Base-by-base conservation (phyloP, 1,140 invertebrate species). In the Zaprionus tsacasi region DNA sequence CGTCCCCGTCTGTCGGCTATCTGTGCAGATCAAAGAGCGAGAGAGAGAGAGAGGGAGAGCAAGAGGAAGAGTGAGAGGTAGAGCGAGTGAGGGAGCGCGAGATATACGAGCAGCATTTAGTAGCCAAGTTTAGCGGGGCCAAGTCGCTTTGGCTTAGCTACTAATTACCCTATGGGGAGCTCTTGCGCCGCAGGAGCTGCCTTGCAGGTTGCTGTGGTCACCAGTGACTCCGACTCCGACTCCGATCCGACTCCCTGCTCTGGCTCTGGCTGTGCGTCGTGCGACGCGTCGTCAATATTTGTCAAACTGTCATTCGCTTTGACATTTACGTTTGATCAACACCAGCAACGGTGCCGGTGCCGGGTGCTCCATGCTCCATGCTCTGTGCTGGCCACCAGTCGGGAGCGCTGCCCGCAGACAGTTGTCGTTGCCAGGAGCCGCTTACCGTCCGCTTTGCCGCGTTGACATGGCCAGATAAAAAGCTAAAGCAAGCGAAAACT, bases 301-400 rank as follows among this genome's bases (percentile, higher is more conserved):
- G 85, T 89, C 85, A 89, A 89, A 79, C 78, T 90, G 85, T 89
- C 85, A 89, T 82, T 90, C 83, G 86, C 66, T 45, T 74, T 90
- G 85, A 89, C 85, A 89, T 89, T 89, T 86, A 81, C 86, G 85
- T 85, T 89, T 89, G 85, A 89, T 89, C 85, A 89, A 89, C 86
- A 82, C 78, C 76, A 77, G 71, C 50, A 54, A 54, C 52, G 17
- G 45, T 10, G 45, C 38, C 66, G 25, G 55, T 15, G 54, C 38
- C 72, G 77, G 72, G 43, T 65, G 70, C 68, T 59, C 36, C n/a
- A n/a, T 65, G 50, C 17, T 11, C 35, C 21, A 6, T 45, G 43
- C n/a, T 21, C 40, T 6, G 11, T 43, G 40, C 40, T 45, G 40
- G 40, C 40, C 40, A 45, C n/a, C 40, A 45, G n/a, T 45, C 40